Base-by-base conservation (phyloP, 1,140 invertebrate species). In the Leptopilina boulardi region DNA sequence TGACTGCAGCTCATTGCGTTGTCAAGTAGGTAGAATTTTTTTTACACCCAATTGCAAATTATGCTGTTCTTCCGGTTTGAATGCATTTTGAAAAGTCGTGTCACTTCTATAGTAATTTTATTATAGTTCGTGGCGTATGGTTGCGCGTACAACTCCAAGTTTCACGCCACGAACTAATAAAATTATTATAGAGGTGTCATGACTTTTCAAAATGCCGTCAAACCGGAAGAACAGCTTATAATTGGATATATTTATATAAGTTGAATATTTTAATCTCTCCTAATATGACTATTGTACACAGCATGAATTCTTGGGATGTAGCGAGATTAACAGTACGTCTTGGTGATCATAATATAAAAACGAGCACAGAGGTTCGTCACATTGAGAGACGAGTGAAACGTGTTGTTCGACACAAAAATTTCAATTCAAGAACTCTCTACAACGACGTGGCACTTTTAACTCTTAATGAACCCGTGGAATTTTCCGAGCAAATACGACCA, bases 1-100 rank as follows among this genome's bases (percentile, higher is more conserved):
- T 99, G 0, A 96, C 97, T 1, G 97, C 97, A 1, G 97, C 97
- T 13, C 97, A 98, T 90, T 98, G 97, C 87, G 95, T 97, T 54
- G 96, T 96, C 41, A 95, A 96, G 96, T 97, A 92, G 94, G 94
- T 34, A 21, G 5, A 30, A 30, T 3, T 3, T 71, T 26, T 59
- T 10, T 72, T 23, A 59, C 26, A n/a, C 0, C n/a, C n/a, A n/a
- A n/a, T n/a, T n/a, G n/a, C n/a, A n/a, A n/a, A n/a, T n/a, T n/a
- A n/a, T n/a, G n/a, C n/a, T n/a, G n/a, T n/a, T n/a, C n/a, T n/a
- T n/a, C n/a, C n/a, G n/a, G n/a, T n/a, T n/a, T n/a, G n/a, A n/a
- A n/a, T n/a, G n/a, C n/a, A 71, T 54, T 51, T 41, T 72, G 3
- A 30, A 5, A 59, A 59, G 4, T 15, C 26, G 0, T 13, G 9